phyloP scores from a whole-genome alignment of 2,888 invertebrate species.

The Habrosyne pyritoides region DNA sequence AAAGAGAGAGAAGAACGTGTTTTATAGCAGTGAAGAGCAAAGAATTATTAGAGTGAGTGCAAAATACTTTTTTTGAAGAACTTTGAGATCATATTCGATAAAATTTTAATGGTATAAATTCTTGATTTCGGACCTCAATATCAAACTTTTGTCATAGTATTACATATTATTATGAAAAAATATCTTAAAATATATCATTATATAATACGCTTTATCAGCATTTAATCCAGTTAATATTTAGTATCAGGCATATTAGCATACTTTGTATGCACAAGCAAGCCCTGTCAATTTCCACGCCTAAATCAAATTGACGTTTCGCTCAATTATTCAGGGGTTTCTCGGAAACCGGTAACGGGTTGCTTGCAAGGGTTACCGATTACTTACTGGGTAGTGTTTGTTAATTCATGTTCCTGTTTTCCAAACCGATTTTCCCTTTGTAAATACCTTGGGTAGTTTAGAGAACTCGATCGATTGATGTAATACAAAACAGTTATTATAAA shows the following conservation, averaged over 20 bases:
- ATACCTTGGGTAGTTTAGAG: neutral
- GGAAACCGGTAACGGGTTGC: conserved; percentile 5
- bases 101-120: too few species aligned
- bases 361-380: conserved; percentile 5
- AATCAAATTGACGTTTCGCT: conserved; percentile 14
- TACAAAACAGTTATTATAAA: too few species aligned
- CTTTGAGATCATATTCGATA: too few species aligned
- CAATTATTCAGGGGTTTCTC: conserved; percentile 15
- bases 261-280: neutral
- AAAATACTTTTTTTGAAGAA: conserved; percentile 13
- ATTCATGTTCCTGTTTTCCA: conserved; percentile 9
- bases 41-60: conserved; percentile 50
- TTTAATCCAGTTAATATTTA: too few species aligned
- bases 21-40: conserved; percentile 46
- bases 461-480: neutral
- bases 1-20: conserved; percentile 50
- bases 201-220: too few species aligned
- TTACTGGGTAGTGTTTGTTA: neutral
- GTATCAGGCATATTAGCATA: neutral
- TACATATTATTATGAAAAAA: too few species aligned
- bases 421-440: conserved; percentile 4
- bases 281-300: conserved; percentile 10
- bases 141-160: too few species aligned
- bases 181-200: too few species aligned
- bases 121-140: too few species aligned